These are phyloP conservation scores for Bombyx huttoni DNA, from an alignment of 2,888 invertebrate species.

Conservation along the genomic window DNA sequence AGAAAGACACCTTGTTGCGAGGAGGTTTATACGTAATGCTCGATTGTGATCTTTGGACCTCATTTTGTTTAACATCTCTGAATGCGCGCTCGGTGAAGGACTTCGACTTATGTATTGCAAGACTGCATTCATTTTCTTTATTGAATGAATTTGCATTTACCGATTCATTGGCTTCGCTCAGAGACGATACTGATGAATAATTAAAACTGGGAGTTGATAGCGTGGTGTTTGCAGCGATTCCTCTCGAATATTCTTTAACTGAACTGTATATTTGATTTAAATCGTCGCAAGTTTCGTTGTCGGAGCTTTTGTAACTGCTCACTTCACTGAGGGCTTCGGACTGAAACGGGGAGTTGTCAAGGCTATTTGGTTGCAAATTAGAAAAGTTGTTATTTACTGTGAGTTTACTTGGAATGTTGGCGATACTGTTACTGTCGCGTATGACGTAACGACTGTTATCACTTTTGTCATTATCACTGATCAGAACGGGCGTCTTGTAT, in stretches of 20 bases:
- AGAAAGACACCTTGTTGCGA: conserved; percentile 60
- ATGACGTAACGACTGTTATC: conserved; percentile 29
- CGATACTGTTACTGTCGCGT: conserved; percentile 34
- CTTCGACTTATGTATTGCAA: conserved; percentile 49
- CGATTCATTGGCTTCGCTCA: conserved; percentile 27
- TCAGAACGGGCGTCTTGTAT: conserved; percentile 29
- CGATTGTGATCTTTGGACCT: conserved; percentile 50
- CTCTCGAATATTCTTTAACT: conserved; percentile 15
- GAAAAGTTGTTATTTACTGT: conserved; percentile 37
- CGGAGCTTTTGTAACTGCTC: conserved; percentile 68
- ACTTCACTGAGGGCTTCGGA: conserved; percentile 53
- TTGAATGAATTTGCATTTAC: conserved; percentile 20
- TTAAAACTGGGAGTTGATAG: conserved; percentile 19
- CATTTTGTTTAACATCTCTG: conserved; percentile 21
- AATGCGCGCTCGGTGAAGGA: conserved; percentile 45
- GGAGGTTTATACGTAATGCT: conserved; percentile 47
- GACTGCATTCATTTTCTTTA: conserved; percentile 30
- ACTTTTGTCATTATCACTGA: conserved; percentile 20
- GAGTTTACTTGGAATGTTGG: conserved; percentile 61
- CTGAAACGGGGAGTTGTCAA: conserved; percentile 46
- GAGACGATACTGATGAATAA: conserved; percentile 27
- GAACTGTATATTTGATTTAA: conserved; percentile 23
- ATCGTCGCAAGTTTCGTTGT: conserved; percentile 54
- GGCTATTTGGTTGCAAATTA: conserved; percentile 41
- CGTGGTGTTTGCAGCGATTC: conserved; percentile 16